A percentile compares a stretch with the other conserved stretches of the same genome.
These are phyloP conservation scores for Brachirus orientalis DNA, from an alignment of 2,113 vertebrate species.

Conservation along the genomic window DNA sequence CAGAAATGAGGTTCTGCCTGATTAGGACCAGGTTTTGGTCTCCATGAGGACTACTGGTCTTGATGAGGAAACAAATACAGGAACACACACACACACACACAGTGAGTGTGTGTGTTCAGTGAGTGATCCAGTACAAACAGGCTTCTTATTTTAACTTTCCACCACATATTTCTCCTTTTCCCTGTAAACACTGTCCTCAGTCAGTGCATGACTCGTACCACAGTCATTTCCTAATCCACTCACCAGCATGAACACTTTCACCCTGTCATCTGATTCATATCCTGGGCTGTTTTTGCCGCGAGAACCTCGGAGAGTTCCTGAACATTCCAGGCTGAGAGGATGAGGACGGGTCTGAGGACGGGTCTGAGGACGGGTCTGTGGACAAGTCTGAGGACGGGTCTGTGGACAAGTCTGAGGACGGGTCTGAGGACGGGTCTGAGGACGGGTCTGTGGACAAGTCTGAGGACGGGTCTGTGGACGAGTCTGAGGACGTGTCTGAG, in stretches of 20 bases:
- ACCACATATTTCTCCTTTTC: constrained; percentile 56
- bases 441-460: constrained; percentile 45
- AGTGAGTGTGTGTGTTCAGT: background rate
- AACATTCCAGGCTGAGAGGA: constrained; percentile 65
- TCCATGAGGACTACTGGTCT: too few relatives aligned
- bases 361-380: constrained; percentile 28
- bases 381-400: too few relatives aligned
- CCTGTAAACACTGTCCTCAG: constrained; percentile 45
- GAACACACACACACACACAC: background rate
- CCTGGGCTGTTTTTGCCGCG: constrained; percentile 45
- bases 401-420: too few relatives aligned
- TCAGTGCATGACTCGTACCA: constrained; percentile 38
- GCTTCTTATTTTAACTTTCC: constrained; percentile 59
- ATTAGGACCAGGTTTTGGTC: too few relatives aligned
- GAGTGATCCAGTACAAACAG: constrained; percentile 42
- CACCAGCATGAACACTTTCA: constrained; percentile 7
- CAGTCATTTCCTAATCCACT: constrained; percentile 36
- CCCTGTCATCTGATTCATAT: constrained; percentile 54
- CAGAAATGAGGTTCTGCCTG: too few relatives aligned
- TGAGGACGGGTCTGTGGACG: too few relatives aligned
- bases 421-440: too few relatives aligned
- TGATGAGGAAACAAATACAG: too few relatives aligned
- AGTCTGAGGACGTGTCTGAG: too few relatives aligned
- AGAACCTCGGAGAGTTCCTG: constrained; percentile 34
- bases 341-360: too few relatives aligned